Evolutionary conservation across 1,140 invertebrate genomes (phyloP), one percentile per base, ranked within the genome.

Genomic region (Aphelenchoides besseyi): DNA sequence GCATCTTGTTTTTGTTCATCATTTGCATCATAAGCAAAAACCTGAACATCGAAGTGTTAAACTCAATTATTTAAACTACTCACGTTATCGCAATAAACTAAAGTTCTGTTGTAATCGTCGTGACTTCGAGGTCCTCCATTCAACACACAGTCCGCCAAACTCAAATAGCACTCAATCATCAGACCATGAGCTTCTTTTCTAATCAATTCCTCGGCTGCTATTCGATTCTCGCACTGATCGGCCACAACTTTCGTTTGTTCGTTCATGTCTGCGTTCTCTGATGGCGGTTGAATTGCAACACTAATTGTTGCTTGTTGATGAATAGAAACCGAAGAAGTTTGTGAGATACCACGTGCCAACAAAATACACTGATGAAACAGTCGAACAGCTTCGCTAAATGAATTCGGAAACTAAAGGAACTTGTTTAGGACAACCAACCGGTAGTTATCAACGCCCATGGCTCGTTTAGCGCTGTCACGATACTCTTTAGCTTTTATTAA

Each of bases 131-230:
- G 67, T 16, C 28, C 29, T 29, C 73, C 77, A 37, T 76, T 75
- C 26, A 74, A 36, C 18, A 74, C 29, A 33, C 73, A 74, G 18
- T 75, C 74, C 3, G 73, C 73, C 16, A 74, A 32, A 37, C 77
- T 74, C 32, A 72, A 72, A 26, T 74, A 74, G n/a, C 73, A 74
- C 29, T 74, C 48, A n/a, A 61, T 35, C 52, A 72, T 72, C n/a
- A 72, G 23, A 16, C 32, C 74, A 18, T 32, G 26, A 16, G 71
- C 73, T 30, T 72, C 71, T 16, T 23, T 29, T 18, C 29, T 23
- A 18, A 75, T 74, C 73, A 59, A 61, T 9, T 71, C 71, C 35
- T 69, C 71, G 12, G 41, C 41, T 23, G 41, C 41, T 23, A 23
- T 48, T 23, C 41, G 41, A 48, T 48, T 48, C 12, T 12, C 41